These are phyloP conservation scores for Dissostichus mawsoni DNA, from an alignment of 2,113 vertebrate species.

Conservation along the genomic window DNA sequence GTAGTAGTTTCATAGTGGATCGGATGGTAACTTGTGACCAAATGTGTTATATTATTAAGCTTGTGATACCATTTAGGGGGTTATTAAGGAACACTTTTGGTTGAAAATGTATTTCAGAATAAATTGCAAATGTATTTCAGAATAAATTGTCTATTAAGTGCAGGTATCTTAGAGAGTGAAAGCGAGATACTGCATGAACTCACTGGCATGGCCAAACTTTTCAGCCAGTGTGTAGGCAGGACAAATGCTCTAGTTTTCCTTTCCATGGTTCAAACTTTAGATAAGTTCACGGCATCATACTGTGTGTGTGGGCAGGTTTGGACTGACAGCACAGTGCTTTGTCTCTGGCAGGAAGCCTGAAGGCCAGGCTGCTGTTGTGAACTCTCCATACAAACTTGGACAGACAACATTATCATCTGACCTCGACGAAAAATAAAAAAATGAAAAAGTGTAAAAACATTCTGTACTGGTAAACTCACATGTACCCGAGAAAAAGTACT, in stretches of 20 bases:
- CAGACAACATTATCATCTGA: slow-evolving; percentile 47
- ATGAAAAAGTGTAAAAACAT: slow-evolving; percentile 5
- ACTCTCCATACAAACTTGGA: slow-evolving; percentile 42
- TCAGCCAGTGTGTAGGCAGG: slow-evolving; percentile 53
- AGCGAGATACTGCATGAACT: slow-evolving; percentile 12
- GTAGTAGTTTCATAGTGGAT: too few relatives aligned
- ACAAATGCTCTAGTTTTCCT: slow-evolving; percentile 46
- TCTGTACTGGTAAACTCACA: slow-evolving; percentile 9
- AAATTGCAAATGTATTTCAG: neutral
- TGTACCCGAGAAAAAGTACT: neutral
- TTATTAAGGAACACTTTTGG: neutral
- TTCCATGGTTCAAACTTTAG: slow-evolving; percentile 50
- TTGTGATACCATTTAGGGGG: neutral
- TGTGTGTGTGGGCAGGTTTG: slow-evolving; percentile 68
- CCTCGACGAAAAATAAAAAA: slow-evolving; percentile 16
- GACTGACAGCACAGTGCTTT: slow-evolving; percentile 54
- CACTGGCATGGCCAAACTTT: slow-evolving; percentile 49
- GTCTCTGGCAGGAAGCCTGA: slow-evolving; percentile 64
- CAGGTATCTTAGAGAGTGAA: slow-evolving; percentile 11
- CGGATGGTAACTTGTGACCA: neutral
- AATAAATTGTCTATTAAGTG: neutral
- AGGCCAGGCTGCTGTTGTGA: slow-evolving; percentile 51
- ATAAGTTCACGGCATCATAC: slow-evolving; percentile 47
- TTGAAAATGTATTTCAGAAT: slow-evolving; percentile 23
- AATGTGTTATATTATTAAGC: neutral